Base-by-base conservation (phyloP, 2,113 vertebrate genomes). In the Prinia subflava region DNA sequence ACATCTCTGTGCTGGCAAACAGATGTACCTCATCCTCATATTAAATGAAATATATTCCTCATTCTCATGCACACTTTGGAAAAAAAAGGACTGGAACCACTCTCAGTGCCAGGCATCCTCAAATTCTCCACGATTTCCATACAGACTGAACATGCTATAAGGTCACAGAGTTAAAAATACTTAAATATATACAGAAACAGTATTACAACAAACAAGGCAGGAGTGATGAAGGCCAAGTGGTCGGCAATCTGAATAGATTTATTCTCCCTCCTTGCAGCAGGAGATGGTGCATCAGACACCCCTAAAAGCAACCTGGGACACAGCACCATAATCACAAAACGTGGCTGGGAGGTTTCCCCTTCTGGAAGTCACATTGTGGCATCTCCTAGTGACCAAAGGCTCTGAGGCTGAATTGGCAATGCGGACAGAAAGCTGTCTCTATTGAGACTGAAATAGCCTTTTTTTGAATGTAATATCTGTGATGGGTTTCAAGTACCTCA, bases 321-420 rank as follows among this genome's bases (percentile, higher is more conserved):
- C 25, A 55, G 27, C 17, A 70, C 1, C 52, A 33, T 0, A 2
- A 10, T 4, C 37, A 42, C 0, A 11, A 33, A 70, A 35, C 0
- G 0, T 5, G 15, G 10, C 62, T 70, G 67, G 24, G 52, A 74
- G 23, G 21, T 49, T 33, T 64, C 19, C 17, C 44, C 30, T 53
- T 30, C 21, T 67, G 20, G 2, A 3, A 73, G 7, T 50, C 50
- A 42, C 42, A 6, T 0, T 41, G 37, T 10, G 28, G 3, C 1
- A 33, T 14, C 35, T 42, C 27, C 65, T 4, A 30, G 28, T 15
- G 35, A 59, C 33, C 77, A 78, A 68, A 55, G 20, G 25, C 73
- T 78, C 73, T 35, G 50, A 65, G n/a, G 60, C 42, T 2, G 9
- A 53, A 12, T 0, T 69, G 30, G 25, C 6, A 3, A 31, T 23